phyloP scores from a whole-genome alignment of 1,140 invertebrate genomes.

The Drosophila paulistorum region DNA sequence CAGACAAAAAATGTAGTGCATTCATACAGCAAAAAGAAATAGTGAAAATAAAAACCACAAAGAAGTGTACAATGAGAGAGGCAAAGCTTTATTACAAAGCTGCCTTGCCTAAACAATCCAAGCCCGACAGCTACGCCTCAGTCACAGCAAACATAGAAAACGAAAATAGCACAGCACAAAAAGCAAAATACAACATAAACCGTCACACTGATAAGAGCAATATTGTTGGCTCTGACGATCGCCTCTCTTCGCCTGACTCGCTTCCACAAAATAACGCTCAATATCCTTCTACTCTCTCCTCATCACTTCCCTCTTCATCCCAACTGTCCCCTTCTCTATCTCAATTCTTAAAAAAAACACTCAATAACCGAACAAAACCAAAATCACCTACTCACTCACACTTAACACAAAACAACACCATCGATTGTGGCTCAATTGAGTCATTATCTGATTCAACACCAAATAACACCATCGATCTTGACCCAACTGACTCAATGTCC shows the following conservation, averaged over 20 bases:
- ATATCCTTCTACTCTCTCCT: constrained; percentile 1
- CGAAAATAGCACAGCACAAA: constrained; percentile 5
- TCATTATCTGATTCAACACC: too few species aligned
- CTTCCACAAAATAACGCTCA: neutral
- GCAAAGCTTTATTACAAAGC: constrained; percentile 17
- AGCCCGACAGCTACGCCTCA: constrained; percentile 1
- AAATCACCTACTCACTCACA: constrained; percentile 3
- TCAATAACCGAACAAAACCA: too few species aligned
- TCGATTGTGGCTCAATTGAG: neutral
- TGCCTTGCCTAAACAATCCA: constrained; percentile 12
- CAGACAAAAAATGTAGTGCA: constrained; percentile 19
- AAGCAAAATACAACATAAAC: constrained; percentile 3
- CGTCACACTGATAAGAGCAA: neutral
- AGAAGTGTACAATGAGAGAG: constrained; percentile 18
- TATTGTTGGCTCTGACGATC: neutral
- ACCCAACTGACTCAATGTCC: neutral
- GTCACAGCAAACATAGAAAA: neutral
- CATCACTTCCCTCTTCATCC: neutral
- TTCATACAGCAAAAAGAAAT: constrained; percentile 30
- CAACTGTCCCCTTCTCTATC: too few species aligned
- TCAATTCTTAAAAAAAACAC: neutral
- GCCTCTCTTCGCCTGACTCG: neutral
- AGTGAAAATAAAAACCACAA: constrained; percentile 31
- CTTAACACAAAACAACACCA: constrained; percentile 2
- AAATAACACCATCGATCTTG: neutral